Conservation (phyloP, 2,797 vertebrate genomes). For the Cossypha polioptera region DNA sequence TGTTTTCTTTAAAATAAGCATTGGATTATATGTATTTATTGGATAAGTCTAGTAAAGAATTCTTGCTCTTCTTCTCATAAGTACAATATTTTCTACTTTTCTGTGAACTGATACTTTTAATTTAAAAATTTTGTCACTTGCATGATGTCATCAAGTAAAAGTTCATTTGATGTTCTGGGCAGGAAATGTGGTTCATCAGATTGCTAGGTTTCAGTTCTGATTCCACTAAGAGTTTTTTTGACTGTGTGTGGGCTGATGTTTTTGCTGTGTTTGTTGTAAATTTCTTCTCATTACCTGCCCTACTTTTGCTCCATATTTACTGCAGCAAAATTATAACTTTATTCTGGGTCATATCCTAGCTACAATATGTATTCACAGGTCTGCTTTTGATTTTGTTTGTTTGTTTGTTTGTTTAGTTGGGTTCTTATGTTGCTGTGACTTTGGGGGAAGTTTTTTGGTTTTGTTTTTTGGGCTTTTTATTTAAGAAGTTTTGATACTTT, state of each 20-base stretch:
- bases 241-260: rapidly evolving
- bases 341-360: not conserved
- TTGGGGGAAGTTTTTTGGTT: not conserved
- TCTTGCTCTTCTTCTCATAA: not conserved
- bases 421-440: not conserved
- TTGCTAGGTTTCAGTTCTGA: not conserved
- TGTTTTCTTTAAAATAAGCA: not conserved
- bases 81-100: not conserved
- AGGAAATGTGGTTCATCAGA: not conserved
- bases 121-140: not conserved
- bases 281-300: not conserved
- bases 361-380: not conserved
- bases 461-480: not conserved
- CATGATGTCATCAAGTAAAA: not conserved
- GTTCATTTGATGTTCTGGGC: not conserved
- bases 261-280: not conserved
- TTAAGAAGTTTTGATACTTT: not conserved
- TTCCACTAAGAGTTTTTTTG: not conserved
- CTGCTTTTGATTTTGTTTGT: not conserved
- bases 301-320: not conserved
- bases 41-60: not conserved
- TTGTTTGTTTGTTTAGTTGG: not conserved
- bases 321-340: not conserved
- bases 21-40: not conserved
- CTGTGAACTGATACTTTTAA: not conserved